Conservation (phyloP, 2,797 vertebrate genomes). For the Pagetopsis macropterus region DNA sequence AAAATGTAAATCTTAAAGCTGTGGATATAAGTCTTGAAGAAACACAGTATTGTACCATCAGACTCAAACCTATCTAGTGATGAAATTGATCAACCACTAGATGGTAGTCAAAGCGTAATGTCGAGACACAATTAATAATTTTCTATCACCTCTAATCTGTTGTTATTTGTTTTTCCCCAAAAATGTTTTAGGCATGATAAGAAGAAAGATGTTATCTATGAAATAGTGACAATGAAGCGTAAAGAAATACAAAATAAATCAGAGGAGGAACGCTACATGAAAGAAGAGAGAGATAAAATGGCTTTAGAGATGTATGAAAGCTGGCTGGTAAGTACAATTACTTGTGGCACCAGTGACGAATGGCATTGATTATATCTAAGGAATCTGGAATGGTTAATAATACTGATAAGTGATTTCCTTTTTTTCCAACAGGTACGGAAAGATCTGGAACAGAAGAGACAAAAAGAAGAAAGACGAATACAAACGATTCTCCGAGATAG, state of each 20-base stretch:
- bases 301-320: constrained; percentile 89
- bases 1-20: not conserved
- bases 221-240: constrained; percentile 80
- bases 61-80: not conserved
- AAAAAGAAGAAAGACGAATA: constrained; percentile 83
- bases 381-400: not conserved
- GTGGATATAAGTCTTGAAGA: not conserved
- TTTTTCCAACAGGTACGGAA: constrained; percentile 85
- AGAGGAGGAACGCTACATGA: constrained; percentile 84
- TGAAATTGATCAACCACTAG: constrained; percentile 39
- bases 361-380: not conserved
- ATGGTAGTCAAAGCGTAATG: constrained; percentile 34
- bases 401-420: constrained; percentile 4
- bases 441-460: constrained; percentile 83
- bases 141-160: not conserved
- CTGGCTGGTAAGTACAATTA: constrained; percentile 89
- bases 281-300: constrained; percentile 87
- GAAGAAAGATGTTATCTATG: constrained; percentile 85
- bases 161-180: constrained; percentile 4
- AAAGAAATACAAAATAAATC: constrained; percentile 78
- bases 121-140: not conserved
- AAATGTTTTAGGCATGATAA: constrained; percentile 84
- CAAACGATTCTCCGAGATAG: constrained; percentile 78
- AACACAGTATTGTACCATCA: not conserved
- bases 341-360: not conserved